Base-by-base conservation (phyloP, 2,113 vertebrate species). In the Malurus elegans region DNA sequence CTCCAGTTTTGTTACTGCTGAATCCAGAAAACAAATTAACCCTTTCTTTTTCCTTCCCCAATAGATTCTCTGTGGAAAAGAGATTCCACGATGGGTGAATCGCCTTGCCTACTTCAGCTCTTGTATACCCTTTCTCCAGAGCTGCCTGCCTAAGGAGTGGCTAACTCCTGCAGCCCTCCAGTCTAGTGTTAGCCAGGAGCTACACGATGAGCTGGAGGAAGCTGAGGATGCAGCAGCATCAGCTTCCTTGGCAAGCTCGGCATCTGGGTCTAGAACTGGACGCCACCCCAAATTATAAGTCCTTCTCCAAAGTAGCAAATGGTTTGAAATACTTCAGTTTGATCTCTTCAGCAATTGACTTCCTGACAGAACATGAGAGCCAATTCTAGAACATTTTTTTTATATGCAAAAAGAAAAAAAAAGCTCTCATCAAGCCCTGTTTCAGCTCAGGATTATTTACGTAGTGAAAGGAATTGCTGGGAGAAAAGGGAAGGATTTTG, bases 101-200 rank as follows among this genome's bases (percentile, higher is more conserved):
- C 98, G 99, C 42, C 98, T 99, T 84, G 99, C 99, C 96, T 99
- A 99, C 98, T 99, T 99, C 98, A 99, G 99, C 98, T 99, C 99
- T 86, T 99, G 99, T 47, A 99, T 99, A 93, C 99, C 99, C 12
- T 99, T 99, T 93, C 99, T 99, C 29, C 99, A 99, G 98, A 99
- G 99, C 97, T 99, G 99, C 96, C 98, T 99, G 97, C 99, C 99
- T 4, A 99, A 99, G 97, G 99, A 99, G 98, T 99, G 99, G 99
- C 98, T 99, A 56, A 99, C 99, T 6, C 99, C 99, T 2, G 99
- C 99, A 13, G 99, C 99, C 73, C 98, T 99, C 95, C 99, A 99
- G 98, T 99, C 99, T 60, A 99, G 99, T 19, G 99, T 99, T 81
- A 99, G 99, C 98, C 99, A 99, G 96, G 99, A 99, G 97, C 98